Conservation (phyloP, 2,113 vertebrate genomes). For the Rostratula benghalensis region DNA sequence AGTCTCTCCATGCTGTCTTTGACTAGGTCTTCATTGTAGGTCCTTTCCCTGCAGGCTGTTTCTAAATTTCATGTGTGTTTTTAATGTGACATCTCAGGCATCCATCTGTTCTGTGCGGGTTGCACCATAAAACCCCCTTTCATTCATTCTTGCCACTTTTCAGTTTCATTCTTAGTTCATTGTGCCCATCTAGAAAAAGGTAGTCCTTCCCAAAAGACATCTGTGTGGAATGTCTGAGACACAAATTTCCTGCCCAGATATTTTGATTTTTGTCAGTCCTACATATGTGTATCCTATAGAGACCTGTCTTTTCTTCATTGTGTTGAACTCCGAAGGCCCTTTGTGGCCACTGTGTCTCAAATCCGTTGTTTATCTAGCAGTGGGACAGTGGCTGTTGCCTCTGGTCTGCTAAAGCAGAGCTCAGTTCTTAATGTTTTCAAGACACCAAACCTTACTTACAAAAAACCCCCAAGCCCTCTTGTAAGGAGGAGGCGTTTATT, state of each 20-base stretch:
- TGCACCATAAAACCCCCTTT: background rate
- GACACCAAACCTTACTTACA: background rate
- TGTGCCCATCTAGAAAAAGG: background rate
- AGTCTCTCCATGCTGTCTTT: background rate
- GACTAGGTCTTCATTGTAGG: background rate
- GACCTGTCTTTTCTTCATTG: background rate
- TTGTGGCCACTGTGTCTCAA: background rate
- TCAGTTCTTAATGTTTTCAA: background rate
- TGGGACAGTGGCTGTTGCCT: background rate
- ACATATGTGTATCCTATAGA: rapidly evolving
- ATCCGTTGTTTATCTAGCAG: background rate
- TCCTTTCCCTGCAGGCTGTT: background rate
- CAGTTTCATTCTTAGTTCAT: background rate
- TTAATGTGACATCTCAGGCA: background rate
- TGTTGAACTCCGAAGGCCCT: background rate
- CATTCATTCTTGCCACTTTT: background rate
- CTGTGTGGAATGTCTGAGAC: rapidly evolving
- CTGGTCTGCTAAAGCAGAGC: background rate
- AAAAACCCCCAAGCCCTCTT: background rate
- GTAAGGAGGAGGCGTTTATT: background rate
- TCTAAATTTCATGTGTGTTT: background rate
- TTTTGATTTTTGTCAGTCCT: background rate
- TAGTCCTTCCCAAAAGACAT: background rate
- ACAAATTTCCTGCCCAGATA: background rate
- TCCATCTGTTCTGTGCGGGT: background rate